These are phyloP conservation scores for Oryzias woworae DNA, from an alignment of 2,113 vertebrate species.

Conservation along the genomic window DNA sequence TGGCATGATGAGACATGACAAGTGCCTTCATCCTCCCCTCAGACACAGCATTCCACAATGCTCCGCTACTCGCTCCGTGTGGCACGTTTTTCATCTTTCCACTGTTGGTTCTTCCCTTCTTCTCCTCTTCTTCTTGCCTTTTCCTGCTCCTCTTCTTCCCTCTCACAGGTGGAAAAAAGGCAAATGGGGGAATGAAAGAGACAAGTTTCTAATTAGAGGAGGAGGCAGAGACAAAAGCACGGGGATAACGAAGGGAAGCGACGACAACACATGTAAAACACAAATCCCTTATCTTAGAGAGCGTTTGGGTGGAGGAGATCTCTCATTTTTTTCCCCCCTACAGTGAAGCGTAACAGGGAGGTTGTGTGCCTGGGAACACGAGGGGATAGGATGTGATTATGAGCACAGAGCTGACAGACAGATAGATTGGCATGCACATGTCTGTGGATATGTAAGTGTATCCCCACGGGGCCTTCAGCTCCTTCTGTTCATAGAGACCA, in stretches of 20 bases:
- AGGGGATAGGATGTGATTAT: constrained; percentile 71
- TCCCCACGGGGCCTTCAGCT: constrained; percentile 54
- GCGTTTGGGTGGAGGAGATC: constrained; percentile 65
- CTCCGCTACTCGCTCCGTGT: constrained; percentile 64
- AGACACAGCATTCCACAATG: constrained; percentile 70
- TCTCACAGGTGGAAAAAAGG: constrained; percentile 73
- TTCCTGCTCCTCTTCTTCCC: constrained; percentile 44
- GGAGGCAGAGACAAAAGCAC: constrained; percentile 72
- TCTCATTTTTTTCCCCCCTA: constrained; percentile 55
- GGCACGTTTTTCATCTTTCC: constrained; percentile 72
- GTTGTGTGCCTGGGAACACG: constrained; percentile 52
- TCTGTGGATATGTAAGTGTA: constrained; percentile 31
- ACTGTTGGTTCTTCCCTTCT: constrained; percentile 48
- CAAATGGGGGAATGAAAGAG: constrained; percentile 68
- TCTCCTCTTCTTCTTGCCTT: constrained; percentile 42
- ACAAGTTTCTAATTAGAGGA: constrained; percentile 75
- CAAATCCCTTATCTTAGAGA: constrained; percentile 75
- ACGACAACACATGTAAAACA: constrained; percentile 76
- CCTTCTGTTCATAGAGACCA: constrained; percentile 52
- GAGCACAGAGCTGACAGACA: constrained; percentile 68
- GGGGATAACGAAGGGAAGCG: constrained; percentile 74
- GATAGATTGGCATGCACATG: constrained; percentile 45
- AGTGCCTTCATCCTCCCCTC: constrained; percentile 76
- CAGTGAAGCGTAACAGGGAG: constrained; percentile 48
- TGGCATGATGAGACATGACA: constrained; percentile 75